Base-by-base conservation (phyloP, 2,888 invertebrate genomes). In the Gibbula magus region DNA sequence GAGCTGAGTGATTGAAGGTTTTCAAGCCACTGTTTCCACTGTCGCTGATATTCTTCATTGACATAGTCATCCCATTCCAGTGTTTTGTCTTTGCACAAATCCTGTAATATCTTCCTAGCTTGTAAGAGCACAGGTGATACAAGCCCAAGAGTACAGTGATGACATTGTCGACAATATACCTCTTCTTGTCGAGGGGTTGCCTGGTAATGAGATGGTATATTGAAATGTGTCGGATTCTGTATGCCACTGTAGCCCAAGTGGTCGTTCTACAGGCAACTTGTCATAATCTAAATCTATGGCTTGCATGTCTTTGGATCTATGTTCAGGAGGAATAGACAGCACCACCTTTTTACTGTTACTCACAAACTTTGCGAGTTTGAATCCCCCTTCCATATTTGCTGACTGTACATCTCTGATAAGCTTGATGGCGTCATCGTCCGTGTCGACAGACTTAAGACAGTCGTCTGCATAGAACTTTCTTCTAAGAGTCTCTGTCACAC, bases 381-480 rank as follows among this genome's bases (percentile, higher is more conserved):
- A 61, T 18, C 61, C 61, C 0, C 32, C 39, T 10, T 77, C 53
- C 10, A n/a, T 20, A 35, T 32, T 39, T 5, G 45, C 77, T 0
- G 18, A 2, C 8, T 54, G 25, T 10, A 61, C 13, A 13, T 61
- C 35, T 2, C 29, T 77, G 16, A 39, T 20, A 18, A 77, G 39
- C n/a, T 77, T 1, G 2, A 77, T 20, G 20, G 77, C 66, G 39
- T 56, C 77, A 10, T 61, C n/a, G 7, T 61, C 56, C 1, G 56
- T 77, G n/a, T 56, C 61, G 56, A 54, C 20, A n/a, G 77, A 77
- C 61, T 32, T 77, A 8, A 77, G 61, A 61, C 61, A 56, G 32
- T 77, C 77, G 25, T 77, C 61, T 8, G 56, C 77, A 18, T 77
- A 56, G 25, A 61, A 77, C 20, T 77, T 39, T 0, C 61, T 32